These are phyloP conservation scores for Pheosia gnoma DNA, from an alignment of 2,888 invertebrate genomes.

Conservation along the genomic window DNA sequence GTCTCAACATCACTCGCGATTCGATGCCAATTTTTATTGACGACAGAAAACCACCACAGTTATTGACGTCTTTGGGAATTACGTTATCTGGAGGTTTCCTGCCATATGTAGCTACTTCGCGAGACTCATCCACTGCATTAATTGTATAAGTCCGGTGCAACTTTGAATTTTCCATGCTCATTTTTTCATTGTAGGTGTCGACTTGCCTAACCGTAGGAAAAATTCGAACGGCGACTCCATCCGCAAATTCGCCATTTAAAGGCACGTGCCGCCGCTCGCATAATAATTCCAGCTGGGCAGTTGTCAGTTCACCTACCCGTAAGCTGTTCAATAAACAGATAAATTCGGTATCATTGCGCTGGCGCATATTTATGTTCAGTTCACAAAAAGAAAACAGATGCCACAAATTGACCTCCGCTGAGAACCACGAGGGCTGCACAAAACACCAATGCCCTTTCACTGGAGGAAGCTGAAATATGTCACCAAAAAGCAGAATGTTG, in stretches of 20 bases:
- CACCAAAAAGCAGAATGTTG: constrained; percentile 9
- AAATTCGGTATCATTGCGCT: constrained; percentile 38
- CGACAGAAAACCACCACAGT: too few species aligned
- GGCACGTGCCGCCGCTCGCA: constrained; percentile 22
- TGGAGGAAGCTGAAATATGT: constrained; percentile 11
- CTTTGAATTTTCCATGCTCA: constrained; percentile 7
- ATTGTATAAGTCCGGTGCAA: background rate
- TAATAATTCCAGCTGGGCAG: constrained; percentile 25
- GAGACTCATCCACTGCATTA: constrained; percentile 9
- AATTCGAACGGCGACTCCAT: background rate
- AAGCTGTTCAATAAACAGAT: too few species aligned
- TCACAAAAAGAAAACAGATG: constrained; percentile 42
- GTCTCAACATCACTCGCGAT: constrained; percentile 5
- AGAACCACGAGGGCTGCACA: constrained; percentile 10
- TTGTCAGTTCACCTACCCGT: too few species aligned
- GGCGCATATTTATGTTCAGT: constrained; percentile 49
- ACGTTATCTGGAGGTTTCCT: constrained; percentile 19
- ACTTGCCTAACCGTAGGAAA: too few species aligned
- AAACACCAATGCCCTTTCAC: constrained; percentile 7
- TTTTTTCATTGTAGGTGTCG: constrained; percentile 3
- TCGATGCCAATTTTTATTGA: constrained; percentile 1
- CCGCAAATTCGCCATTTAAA: too few species aligned
- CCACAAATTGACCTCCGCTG: constrained; percentile 27
- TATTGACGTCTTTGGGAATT: background rate
- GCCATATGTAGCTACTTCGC: background rate